phyloP scores from a whole-genome alignment of 2,888 invertebrate species.

The Zygothrica quintamaculata region DNA sequence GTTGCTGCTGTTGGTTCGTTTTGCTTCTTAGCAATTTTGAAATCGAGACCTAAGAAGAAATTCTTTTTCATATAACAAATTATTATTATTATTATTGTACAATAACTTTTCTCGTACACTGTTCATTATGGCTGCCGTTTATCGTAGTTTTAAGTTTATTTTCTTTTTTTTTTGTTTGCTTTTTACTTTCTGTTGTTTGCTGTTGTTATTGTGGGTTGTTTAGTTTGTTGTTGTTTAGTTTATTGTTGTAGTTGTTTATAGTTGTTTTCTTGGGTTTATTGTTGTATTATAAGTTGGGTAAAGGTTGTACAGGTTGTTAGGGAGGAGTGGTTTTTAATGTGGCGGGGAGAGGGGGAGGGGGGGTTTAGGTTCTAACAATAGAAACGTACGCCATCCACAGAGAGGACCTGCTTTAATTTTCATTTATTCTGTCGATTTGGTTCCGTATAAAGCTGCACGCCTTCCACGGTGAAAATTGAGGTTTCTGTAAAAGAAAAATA shows the following conservation, averaged over 20 bases:
- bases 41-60: slow-evolving; percentile 48
- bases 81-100: slow-evolving; percentile 36
- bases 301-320: slow-evolving; percentile 31
- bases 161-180: slow-evolving; percentile 2
- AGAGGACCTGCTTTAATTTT: slow-evolving; percentile 85
- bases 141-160: not conserved
- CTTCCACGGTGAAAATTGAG: slow-evolving; percentile 97
- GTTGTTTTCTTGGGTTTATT: slow-evolving; percentile 14
- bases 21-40: slow-evolving; percentile 18
- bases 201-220: slow-evolving; percentile 36
- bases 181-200: slow-evolving; percentile 49
- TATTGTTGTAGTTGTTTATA: slow-evolving; percentile 38
- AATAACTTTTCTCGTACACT: slow-evolving; percentile 31
- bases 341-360: no score
- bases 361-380: slow-evolving; percentile 82
- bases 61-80: slow-evolving; percentile 34
- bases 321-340: no score
- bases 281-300: slow-evolving; percentile 8
- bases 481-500: slow-evolving; percentile 89
- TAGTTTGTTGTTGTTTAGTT: slow-evolving; percentile 21
- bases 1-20: slow-evolving; percentile 3
- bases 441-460: slow-evolving; percentile 93
- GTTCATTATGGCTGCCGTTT: slow-evolving; percentile 49
- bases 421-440: slow-evolving; percentile 86
- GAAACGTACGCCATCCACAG: slow-evolving; percentile 85